Conservation (phyloP, 2,888 invertebrate genomes). For the Nyleta sp. region DNA sequence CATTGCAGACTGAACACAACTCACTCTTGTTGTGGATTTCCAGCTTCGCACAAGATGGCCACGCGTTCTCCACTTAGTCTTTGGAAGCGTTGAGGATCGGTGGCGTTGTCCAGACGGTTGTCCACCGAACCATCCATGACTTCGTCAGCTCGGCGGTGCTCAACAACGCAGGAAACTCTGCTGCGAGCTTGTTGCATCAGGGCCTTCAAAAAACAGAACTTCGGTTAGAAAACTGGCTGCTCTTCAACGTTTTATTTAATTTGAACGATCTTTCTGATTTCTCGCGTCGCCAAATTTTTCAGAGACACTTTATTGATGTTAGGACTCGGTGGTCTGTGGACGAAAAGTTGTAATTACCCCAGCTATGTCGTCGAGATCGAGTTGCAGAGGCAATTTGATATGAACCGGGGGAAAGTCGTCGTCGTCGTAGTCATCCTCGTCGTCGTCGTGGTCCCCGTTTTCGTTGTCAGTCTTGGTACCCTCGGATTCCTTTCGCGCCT, state of each 20-base stretch:
- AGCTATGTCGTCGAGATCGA: conserved; percentile 92
- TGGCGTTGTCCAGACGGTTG: conserved; percentile 88
- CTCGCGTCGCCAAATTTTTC: too few relatives aligned
- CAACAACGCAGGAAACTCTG: conserved; percentile 95
- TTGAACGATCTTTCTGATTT: too few relatives aligned
- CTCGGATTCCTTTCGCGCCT: conserved; percentile 82
- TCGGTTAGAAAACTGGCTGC: conserved; percentile 1
- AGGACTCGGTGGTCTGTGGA: too few relatives aligned
- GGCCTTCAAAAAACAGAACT: conserved; percentile 75
- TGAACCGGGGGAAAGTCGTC: conserved; percentile 84
- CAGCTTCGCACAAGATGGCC: conserved; percentile 94
- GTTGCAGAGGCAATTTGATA: conserved; percentile 90
- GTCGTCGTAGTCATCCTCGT: conserved; percentile 83
- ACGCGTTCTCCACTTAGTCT: conserved; percentile 92
- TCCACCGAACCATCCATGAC: conserved; percentile 91
- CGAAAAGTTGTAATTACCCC: conserved; percentile 85
- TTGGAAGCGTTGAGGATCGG: conserved; percentile 87
- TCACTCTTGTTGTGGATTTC: conserved; percentile 86
- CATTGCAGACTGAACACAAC: conserved; percentile 19
- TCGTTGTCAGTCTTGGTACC: conserved; percentile 84
- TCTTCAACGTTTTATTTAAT: too few relatives aligned
- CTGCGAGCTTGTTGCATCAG: conserved; percentile 85
- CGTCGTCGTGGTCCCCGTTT: conserved; percentile 78
- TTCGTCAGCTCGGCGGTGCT: conserved; percentile 92
- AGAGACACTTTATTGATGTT: too few relatives aligned